These are phyloP conservation scores for Morphnarchus princeps DNA, from an alignment of 2,113 vertebrate genomes.

Conservation along the genomic window DNA sequence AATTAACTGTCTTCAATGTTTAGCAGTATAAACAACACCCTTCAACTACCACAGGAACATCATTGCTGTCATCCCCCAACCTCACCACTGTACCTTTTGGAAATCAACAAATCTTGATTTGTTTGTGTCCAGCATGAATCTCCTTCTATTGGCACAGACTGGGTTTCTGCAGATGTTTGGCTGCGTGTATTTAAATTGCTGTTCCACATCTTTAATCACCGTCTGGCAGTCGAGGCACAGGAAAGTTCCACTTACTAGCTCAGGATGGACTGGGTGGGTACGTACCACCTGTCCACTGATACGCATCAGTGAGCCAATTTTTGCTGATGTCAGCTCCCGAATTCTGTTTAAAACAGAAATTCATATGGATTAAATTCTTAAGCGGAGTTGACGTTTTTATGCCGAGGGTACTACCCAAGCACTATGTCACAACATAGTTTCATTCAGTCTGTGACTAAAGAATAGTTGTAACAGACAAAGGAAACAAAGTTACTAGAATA, in stretches of 20 bases:
- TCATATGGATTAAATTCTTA: not conserved
- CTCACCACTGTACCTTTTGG: conserved; percentile 83
- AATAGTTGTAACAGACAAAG: not conserved
- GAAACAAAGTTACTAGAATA: not conserved
- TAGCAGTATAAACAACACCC: not conserved
- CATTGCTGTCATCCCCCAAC: fast-evolving
- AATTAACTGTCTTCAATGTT: not conserved
- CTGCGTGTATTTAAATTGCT: conserved; percentile 97
- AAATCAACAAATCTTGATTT: conserved; percentile 98
- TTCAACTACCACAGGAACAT: not conserved
- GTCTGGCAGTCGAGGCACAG: conserved; percentile 96
- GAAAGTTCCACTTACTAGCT: conserved; percentile 94
- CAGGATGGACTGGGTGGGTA: conserved; percentile 94
- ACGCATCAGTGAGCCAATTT: conserved; percentile 89
- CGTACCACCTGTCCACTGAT: conserved; percentile 98
- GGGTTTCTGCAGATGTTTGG: conserved; percentile 96
- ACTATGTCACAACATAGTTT: not conserved
- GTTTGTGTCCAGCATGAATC: conserved; percentile 96
- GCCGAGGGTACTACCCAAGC: not conserved
- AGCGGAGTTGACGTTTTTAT: not conserved
- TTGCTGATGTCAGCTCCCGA: conserved; percentile 90
- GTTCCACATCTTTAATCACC: conserved; percentile 89
- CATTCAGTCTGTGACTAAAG: not conserved
- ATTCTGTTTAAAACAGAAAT: conserved; percentile 77
- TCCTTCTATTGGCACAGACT: conserved; percentile 91